Conservation (phyloP, 1,140 invertebrate genomes). For the Philotrypesis tridentata region DNA sequence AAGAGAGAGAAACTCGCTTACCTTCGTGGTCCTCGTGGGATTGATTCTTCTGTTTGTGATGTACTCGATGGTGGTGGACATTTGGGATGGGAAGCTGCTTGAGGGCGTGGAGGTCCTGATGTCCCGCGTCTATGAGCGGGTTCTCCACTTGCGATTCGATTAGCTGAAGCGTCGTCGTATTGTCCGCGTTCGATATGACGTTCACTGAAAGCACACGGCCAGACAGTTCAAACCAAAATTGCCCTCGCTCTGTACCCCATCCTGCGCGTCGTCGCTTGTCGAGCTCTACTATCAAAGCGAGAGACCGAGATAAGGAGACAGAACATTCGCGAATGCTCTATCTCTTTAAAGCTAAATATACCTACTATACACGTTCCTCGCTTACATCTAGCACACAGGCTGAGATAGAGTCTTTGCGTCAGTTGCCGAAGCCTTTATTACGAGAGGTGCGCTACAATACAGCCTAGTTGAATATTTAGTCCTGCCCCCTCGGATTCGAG, state of each 20-base stretch:
- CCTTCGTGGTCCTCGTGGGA: conserved; percentile 66
- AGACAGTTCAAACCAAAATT: conserved; percentile 8
- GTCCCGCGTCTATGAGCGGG: conserved; percentile 71
- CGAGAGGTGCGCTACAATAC: no score
- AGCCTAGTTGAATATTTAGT: no score
- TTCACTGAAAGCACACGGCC: conserved; percentile 68
- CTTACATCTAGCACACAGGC: no score
- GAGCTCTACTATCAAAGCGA: not conserved
- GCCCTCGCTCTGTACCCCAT: not conserved
- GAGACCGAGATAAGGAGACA: no score
- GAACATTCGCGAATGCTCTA: no score
- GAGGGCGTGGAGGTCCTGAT: conserved; percentile 66
- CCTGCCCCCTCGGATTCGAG: no score
- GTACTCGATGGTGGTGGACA: conserved; percentile 62
- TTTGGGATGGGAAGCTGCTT: conserved; percentile 66
- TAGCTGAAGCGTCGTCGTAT: conserved; percentile 71
- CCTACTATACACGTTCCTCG: no score
- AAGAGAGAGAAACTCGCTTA: conserved; percentile 52
- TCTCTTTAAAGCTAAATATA: no score
- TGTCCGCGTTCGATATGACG: conserved; percentile 71
- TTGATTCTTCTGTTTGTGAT: conserved; percentile 66
- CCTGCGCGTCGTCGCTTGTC: not conserved
- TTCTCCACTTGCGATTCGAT: conserved; percentile 75
- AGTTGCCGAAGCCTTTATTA: not conserved
- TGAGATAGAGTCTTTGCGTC: not conserved